Conservation (phyloP, 1,140 invertebrate genomes). For the Asbolus verrucosus region DNA sequence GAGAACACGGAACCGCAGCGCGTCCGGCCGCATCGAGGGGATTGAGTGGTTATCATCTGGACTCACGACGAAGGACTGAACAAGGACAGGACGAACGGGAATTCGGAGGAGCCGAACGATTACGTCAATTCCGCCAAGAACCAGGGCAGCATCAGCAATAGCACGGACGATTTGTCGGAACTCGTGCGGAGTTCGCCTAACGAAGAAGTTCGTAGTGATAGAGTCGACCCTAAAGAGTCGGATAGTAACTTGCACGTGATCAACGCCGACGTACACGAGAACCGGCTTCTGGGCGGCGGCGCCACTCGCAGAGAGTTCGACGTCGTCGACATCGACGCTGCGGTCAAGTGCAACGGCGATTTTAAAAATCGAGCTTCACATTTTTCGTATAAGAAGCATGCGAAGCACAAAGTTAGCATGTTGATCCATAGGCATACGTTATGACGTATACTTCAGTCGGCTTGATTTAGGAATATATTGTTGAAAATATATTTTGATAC, state of each 20-base stretch:
- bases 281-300: constrained; percentile 4
- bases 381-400: constrained; percentile 57
- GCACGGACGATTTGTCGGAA: neutral
- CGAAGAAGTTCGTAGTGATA: too few species aligned
- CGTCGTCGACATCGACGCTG: constrained; percentile 50
- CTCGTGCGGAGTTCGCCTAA: neutral
- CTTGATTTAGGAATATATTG: constrained; percentile 6
- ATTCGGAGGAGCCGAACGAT: constrained; percentile 4
- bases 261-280: constrained; percentile 52
- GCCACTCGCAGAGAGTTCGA: constrained; percentile 41
- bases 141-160: constrained; percentile 16
- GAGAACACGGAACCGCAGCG: constrained; percentile 71
- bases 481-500: too few species aligned
- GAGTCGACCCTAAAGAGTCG: neutral
- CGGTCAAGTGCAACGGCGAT: constrained; percentile 46
- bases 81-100: constrained; percentile 49
- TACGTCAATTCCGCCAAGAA: neutral
- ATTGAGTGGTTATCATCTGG: constrained; percentile 69
- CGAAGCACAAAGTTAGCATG: constrained; percentile 59
- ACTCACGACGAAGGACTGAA: constrained; percentile 59
- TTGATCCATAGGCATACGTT: constrained; percentile 64
- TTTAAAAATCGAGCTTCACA: constrained; percentile 47
- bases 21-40: constrained; percentile 69
- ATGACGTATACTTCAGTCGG: constrained; percentile 58
- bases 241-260: constrained; percentile 31